Conservation (phyloP, 2,113 vertebrate species). For the Entosphenus tridentatus region DNA sequence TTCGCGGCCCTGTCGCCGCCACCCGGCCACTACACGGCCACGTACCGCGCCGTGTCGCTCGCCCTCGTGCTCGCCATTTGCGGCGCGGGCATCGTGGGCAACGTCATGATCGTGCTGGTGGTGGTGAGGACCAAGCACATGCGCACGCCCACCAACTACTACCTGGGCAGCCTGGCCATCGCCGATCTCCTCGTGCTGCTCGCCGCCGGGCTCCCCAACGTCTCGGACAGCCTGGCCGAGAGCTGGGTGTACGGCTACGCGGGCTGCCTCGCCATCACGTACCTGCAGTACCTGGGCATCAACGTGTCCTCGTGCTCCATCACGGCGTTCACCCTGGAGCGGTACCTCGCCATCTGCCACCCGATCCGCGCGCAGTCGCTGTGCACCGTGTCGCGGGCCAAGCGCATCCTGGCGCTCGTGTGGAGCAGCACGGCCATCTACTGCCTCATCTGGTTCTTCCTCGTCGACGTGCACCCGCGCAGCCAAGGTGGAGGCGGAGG, state of each 20-base stretch:
- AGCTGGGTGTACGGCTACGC: constrained; percentile 31
- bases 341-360: constrained; percentile 90
- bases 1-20: too few species aligned
- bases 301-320: constrained; percentile 88
- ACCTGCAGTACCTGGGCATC: constrained; percentile 78
- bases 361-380: constrained; percentile 86
- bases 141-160: constrained; percentile 72
- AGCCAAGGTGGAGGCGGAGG: too few species aligned
- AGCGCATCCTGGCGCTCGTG: constrained; percentile 67
- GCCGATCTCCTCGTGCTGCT: constrained; percentile 42
- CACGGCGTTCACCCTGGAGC: constrained; percentile 73
- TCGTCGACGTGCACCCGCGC: constrained; percentile 46
- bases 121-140: constrained; percentile 86
- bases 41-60: too few species aligned
- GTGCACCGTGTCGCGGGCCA: constrained; percentile 73
- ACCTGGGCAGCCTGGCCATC: constrained; percentile 37
- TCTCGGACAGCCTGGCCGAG: constrained; percentile 31
- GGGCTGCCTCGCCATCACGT: constrained; percentile 57
- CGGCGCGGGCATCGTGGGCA: constrained; percentile 53
- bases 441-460: constrained; percentile 87
- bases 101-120: constrained; percentile 80
- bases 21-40: too few species aligned
- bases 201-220: constrained; percentile 32
- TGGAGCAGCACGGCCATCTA: constrained; percentile 72
- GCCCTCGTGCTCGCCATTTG: constrained; percentile 49